Conservation (phyloP, 2,113 vertebrate genomes). For the Empidonax alnorum region DNA sequence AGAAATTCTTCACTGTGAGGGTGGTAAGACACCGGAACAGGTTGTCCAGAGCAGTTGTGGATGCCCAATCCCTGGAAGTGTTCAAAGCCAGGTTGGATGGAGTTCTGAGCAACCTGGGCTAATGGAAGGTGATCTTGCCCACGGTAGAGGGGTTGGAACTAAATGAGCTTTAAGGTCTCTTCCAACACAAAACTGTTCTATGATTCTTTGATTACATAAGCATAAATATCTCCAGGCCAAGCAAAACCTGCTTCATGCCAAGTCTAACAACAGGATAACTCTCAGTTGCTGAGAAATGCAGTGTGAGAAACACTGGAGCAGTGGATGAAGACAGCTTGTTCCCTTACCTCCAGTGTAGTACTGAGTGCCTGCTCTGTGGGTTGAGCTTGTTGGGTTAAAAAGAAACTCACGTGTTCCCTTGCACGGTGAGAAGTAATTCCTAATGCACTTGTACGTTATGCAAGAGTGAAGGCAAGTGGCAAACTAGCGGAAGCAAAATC, state of each 20-base stretch:
- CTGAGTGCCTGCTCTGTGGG: not conserved
- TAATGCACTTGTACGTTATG: not conserved
- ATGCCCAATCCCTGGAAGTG: not conserved
- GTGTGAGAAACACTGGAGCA: not conserved
- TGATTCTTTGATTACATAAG: not conserved
- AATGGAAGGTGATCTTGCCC: not conserved
- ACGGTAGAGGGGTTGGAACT: not conserved
- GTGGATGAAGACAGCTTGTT: not conserved
- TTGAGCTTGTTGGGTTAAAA: not conserved
- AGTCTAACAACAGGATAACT: not conserved
- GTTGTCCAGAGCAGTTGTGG: not conserved
- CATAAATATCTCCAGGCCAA: not conserved
- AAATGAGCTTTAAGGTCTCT: not conserved
- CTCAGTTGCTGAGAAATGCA: not conserved
- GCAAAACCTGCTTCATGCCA: not conserved
- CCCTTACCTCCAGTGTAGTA: not conserved
- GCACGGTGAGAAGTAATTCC: not conserved
- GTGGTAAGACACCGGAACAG: not conserved
- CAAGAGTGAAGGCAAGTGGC: not conserved
- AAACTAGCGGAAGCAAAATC: not conserved
- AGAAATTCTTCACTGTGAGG: not conserved
- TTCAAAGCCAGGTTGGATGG: not conserved
- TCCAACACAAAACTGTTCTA: not conserved
- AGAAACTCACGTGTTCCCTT: fast-evolving
- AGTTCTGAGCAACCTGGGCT: not conserved